These are phyloP conservation scores for Cephalopachus bancanus DNA, from an alignment of 2,797 vertebrate genomes.

Conservation along the genomic window DNA sequence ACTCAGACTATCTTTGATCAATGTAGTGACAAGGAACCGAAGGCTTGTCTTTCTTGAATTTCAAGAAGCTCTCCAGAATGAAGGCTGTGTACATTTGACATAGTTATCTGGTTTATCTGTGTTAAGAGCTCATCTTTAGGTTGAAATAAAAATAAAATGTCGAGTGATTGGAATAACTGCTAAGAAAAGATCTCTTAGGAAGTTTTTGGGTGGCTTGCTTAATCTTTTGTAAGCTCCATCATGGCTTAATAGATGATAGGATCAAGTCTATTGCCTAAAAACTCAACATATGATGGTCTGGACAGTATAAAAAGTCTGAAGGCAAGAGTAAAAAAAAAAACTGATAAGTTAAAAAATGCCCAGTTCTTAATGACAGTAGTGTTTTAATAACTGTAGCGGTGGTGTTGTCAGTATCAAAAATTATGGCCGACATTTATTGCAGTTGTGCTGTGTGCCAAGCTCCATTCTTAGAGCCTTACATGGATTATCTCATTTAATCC, in stretches of 20 bases:
- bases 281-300: slow-evolving; percentile 14
- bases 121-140: slow-evolving; percentile 58
- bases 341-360: not conserved
- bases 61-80: slow-evolving; percentile 20
- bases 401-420: not conserved
- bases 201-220: slow-evolving; percentile 37
- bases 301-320: not conserved
- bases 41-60: slow-evolving; percentile 56
- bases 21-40: slow-evolving; percentile 59
- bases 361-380: not conserved
- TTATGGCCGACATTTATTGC: not conserved
- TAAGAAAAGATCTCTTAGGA: slow-evolving; percentile 20
- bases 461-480: not conserved
- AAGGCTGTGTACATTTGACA: slow-evolving; percentile 49
- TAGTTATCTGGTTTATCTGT: slow-evolving; percentile 67
- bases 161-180: slow-evolving; percentile 30
- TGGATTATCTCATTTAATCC: slow-evolving; percentile 2
- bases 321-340: not conserved
- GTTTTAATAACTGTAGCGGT: not conserved
- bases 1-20: slow-evolving; percentile 73
- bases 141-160: slow-evolving; percentile 40
- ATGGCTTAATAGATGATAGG: not conserved
- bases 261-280: slow-evolving; percentile 27
- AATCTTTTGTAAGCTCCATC: not conserved
- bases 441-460: not conserved